A percentile compares a stretch with the other conserved stretches of the same genome.
phyloP scores from a whole-genome alignment of 2,888 invertebrate genomes.

The Yponomeuta cagnagella region DNA sequence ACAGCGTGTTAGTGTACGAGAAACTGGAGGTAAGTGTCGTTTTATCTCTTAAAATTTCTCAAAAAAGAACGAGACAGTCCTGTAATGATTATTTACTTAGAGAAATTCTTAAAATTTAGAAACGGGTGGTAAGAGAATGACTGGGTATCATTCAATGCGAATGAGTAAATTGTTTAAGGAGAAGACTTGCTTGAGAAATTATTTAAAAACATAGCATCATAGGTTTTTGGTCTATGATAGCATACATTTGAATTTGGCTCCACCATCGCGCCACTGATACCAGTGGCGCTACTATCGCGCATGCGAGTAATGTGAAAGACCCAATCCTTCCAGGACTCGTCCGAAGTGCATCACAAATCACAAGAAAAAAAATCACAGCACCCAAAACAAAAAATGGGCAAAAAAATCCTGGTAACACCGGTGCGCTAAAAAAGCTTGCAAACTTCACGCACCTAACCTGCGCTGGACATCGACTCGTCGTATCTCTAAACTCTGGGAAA shows the following conservation, averaged over 20 bases:
- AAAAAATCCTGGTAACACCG: constrained; percentile 77
- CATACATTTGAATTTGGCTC: constrained; percentile 34
- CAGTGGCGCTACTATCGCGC: constrained; percentile 38
- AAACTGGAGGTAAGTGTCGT: no score
- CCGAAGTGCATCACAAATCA: constrained; percentile 66
- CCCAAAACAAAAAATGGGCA: constrained; percentile 73
- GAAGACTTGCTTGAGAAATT: no score
- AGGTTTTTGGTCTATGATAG: no score
- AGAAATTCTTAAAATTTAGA: no score
- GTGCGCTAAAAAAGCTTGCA: constrained; percentile 78
- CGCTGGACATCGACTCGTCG: constrained; percentile 78
- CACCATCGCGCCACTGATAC: constrained; percentile 48
- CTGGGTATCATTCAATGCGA: no score
- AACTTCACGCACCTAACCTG: constrained; percentile 77
- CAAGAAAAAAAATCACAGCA: constrained; percentile 72
- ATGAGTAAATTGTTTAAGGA: no score
- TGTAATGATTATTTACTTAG: no score
- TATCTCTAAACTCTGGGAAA: constrained; percentile 73
- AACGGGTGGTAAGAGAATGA: no score
- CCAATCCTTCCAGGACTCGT: constrained; percentile 41
- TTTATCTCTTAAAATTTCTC: no score
- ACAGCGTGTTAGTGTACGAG: no score
- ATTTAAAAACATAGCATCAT: no score
- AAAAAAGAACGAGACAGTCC: no score
- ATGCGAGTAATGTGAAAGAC: constrained; percentile 56